Base-by-base conservation (phyloP, 2,113 vertebrate species). In the Peromyscus maniculatus region DNA sequence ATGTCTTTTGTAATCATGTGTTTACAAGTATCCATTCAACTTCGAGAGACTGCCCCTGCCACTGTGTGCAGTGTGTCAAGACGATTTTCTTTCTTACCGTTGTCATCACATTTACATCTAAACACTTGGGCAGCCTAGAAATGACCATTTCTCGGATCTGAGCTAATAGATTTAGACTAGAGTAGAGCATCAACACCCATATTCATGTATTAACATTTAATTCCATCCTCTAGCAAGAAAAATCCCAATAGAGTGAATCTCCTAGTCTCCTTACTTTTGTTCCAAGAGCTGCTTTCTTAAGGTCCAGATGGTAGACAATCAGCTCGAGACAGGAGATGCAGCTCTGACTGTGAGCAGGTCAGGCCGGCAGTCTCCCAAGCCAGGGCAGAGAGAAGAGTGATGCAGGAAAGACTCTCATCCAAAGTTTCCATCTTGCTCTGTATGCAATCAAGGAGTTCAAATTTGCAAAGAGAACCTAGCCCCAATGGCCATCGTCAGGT, bases 81-180 rank as follows among this genome's bases (percentile, higher is more conserved):
- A 87, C n/a, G 39, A 2, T 39, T 83, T 92, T n/a, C n/a, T 49
- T 90, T 82, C 33, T 93, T 95, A 69, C 1, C 46, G 10, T 78
- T n/a, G 52, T 1, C 82, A 72, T 87, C n/a, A 62, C 4, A 62
- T 36, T 95, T 33, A 24, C n/a, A 1, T 49, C 31, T 66, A 91
- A 87, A 93, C 36, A 82, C 24, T 74, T 94, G 33, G 1, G 3
- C 77, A 5, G 39, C 31, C 39, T 78, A 69, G 46, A 88, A 77
- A 91, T 87, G 0, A 64, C 22, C 52, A 84, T 72, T 92, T 79
- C 55, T 79, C 92, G 26, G 74, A 96, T 91, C 72, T 87, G 59
- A 96, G 31, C 9, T 67, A 87, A 89, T 69, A 87, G 86, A 90
- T 72, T 72, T 69, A 84, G 52, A 93, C 59, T 39, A 66, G 31